Percentiles rank a stretch among this genome's conserved stretches.
Conservation (phyloP, 2,888 invertebrate genomes). For the Callimorpha dominula region DNA sequence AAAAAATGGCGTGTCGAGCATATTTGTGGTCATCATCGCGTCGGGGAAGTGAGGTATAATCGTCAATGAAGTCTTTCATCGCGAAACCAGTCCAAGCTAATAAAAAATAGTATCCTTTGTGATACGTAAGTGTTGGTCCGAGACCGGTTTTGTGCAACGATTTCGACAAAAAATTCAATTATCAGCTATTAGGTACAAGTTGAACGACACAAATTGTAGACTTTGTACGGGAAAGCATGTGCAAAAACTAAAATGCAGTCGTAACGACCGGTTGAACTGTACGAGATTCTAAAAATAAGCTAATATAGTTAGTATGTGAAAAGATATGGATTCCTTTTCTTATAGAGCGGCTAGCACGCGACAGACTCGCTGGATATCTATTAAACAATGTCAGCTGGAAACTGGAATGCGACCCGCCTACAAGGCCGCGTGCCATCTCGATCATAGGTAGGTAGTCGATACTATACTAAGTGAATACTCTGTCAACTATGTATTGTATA, state of each 20-base stretch:
- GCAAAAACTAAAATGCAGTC: conserved; percentile 30
- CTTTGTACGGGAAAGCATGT: conserved; percentile 23
- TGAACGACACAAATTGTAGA: conserved; percentile 32
- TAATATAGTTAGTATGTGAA: conserved; percentile 24
- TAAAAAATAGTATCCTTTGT: conserved; percentile 74
- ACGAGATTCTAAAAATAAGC: conserved; percentile 41
- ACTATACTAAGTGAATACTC: conserved; percentile 42
- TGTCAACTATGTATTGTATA: conserved; percentile 49
- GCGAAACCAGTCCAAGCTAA: conserved; percentile 65
- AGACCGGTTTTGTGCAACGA: conserved; percentile 29
- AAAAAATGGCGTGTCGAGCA: conserved; percentile 62
- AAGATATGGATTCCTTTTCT: conserved; percentile 49
- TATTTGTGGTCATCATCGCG: conserved; percentile 54
- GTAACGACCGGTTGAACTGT: conserved; percentile 30
- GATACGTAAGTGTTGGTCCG: conserved; percentile 36
- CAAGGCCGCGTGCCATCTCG: conserved; percentile 77
- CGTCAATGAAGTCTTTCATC: conserved; percentile 69
- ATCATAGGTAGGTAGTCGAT: conserved; percentile 51
- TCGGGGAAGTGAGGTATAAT: conserved; percentile 62
- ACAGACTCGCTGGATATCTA: conserved; percentile 54
- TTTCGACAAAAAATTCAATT: conserved; percentile 33
- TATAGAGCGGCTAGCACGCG: conserved; percentile 51
- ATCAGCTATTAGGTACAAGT: conserved; percentile 30
- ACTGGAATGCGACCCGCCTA: conserved; percentile 84
- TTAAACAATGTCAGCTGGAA: conserved; percentile 80